Conservation (phyloP, 1,140 invertebrate species). For the Proctacanthus coquilletti region DNA sequence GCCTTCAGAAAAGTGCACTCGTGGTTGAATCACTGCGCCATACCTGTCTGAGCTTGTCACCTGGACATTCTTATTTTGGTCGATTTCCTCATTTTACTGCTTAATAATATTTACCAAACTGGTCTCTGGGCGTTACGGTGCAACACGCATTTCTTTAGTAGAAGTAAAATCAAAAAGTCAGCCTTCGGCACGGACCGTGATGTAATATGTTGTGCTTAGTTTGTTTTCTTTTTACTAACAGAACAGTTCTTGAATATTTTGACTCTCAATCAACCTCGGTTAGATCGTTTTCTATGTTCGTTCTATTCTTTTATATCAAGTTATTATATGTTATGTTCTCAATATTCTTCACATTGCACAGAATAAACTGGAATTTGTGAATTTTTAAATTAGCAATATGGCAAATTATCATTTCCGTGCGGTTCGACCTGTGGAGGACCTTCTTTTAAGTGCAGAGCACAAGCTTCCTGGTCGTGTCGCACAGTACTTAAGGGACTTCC, state of each 20-base stretch:
- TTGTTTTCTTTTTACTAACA: neutral
- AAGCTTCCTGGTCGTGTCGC: constrained; percentile 16
- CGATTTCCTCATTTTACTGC: too few relatives aligned
- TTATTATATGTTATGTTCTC: constrained; percentile 22
- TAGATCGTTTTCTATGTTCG: constrained; percentile 25
- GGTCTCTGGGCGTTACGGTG: too few relatives aligned
- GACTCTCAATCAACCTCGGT: constrained; percentile 1
- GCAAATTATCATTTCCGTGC: constrained; percentile 25
- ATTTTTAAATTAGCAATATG: neutral
- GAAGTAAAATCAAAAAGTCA: too few relatives aligned
- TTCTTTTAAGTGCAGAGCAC: constrained; percentile 15
- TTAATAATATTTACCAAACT: too few relatives aligned
- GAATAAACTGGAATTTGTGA: constrained; percentile 5
- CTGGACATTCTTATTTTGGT: too few relatives aligned
- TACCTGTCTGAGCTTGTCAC: too few relatives aligned
- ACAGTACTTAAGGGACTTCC: constrained; percentile 22
- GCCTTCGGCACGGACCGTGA: too few relatives aligned
- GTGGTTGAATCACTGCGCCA: too few relatives aligned
- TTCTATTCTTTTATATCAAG: constrained; percentile 24
- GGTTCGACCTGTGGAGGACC: constrained; percentile 14
- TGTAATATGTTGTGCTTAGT: too few relatives aligned
- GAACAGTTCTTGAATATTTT: neutral
- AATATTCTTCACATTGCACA: constrained; percentile 21
- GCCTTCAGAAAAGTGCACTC: too few relatives aligned
- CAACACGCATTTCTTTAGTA: too few relatives aligned